Evolutionary conservation across 2,797 vertebrate species (phyloP).

Genomic region (Sternarchorhynchus goeldii): DNA sequence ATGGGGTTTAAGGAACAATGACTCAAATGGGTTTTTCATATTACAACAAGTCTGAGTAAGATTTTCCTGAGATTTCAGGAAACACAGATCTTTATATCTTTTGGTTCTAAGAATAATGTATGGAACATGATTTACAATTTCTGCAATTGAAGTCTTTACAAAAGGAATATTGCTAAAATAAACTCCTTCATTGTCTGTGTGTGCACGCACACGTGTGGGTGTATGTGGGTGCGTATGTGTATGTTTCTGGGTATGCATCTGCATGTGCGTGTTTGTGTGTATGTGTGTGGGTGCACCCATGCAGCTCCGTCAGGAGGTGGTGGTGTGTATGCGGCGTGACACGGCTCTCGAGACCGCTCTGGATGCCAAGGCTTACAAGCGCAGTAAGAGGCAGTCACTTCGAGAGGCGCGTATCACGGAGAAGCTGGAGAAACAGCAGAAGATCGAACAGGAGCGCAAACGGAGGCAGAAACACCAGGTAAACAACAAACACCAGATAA

Average conservation of each 20-base stretch:
- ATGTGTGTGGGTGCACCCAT: conserved; percentile 3
- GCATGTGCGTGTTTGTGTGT: conserved; percentile 7
- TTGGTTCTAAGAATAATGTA: too few relatives aligned
- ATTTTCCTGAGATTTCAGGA: too few relatives aligned
- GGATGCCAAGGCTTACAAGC: conserved; percentile 87
- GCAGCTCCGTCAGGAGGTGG: conserved; percentile 86
- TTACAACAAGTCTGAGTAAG: too few relatives aligned
- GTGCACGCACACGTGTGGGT: background rate
- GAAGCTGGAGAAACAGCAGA: conserved; percentile 91
- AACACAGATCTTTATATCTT: too few relatives aligned
- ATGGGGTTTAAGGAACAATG: too few relatives aligned
- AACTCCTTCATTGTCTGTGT: too few relatives aligned
- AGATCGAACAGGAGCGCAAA: conserved; percentile 87
- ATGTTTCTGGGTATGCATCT: background rate
- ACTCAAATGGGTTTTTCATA: too few relatives aligned
- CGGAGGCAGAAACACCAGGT: conserved; percentile 89
- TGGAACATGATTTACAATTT: too few relatives aligned
- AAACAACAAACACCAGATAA: background rate
- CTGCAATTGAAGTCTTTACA: too few relatives aligned
- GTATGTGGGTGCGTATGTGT: background rate
- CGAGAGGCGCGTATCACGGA: conserved; percentile 86
- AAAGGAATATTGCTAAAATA: too few relatives aligned
- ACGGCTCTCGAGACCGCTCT: conserved; percentile 84
- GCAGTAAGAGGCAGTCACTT: conserved; percentile 85
- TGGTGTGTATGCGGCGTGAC: conserved; percentile 88